Base-by-base conservation (phyloP, 2,113 vertebrate genomes). In the Saguinus imperator region DNA sequence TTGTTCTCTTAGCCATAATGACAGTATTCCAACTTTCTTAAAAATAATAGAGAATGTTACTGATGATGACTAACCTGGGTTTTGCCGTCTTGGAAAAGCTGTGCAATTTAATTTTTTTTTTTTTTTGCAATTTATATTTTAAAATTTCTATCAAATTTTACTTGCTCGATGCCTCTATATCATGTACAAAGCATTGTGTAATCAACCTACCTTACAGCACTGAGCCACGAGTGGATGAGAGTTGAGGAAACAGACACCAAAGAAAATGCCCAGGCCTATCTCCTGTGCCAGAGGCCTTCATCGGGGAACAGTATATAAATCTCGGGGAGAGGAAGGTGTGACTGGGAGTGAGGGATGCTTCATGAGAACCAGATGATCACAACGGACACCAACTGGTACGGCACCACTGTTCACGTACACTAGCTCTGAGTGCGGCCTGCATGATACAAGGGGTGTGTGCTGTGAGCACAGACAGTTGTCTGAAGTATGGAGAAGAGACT, bases 381-480 rank as follows among this genome's bases (percentile, higher is more conserved):
- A 35, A 0, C 13, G 18, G 86, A 43, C 77, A 75, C 64, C n/a
- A 43, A 58, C 4, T 11, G 43, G 77, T 48, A 81, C 73, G 45
- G 64, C 68, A 35, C 45, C 58, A 37, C 68, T 23, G n/a, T 32
- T 83, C 55, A 64, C 35, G 1, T 29, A 40, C 80, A 58, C 94
- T n/a, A 58, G 84, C 79, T 73, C 87, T n/a, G 81, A 57, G 43
- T 87, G 43, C 89, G 84, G 87, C 68, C 84, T 27, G 14, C 72
- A 40, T 45, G 32, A 55, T 7, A 93, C 72, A 48, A 94, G 23
- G 83, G 1, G n/a, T 45, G 92, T 9, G 95, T 96, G 27, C 70
- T 70, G 43, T 91, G 89, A 95, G 93, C n/a, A 17, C 17, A 91
- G 87, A 84, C 61, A 50, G 57, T 66, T 57, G 64, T 89, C 40